Conservation (phyloP, 1,140 invertebrate species). For the Probaryconus sp. region DNA sequence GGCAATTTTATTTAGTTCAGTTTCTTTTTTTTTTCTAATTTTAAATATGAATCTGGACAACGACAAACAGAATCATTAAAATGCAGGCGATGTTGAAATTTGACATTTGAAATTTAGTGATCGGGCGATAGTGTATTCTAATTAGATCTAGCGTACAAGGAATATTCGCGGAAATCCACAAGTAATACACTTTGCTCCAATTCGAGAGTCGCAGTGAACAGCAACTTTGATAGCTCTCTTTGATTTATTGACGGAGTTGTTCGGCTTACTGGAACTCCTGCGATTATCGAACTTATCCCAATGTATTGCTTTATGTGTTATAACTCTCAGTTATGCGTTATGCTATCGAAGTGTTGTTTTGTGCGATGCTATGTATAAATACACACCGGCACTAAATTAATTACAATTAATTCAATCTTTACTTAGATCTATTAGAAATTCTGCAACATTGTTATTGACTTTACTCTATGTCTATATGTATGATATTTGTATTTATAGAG, state of each 20-base stretch:
- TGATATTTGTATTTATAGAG: conserved; percentile 9
- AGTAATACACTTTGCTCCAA: conserved; percentile 56
- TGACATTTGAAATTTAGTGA: conserved; percentile 43
- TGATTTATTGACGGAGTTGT: conserved; percentile 57
- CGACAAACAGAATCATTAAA: conserved; percentile 19
- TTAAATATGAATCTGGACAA: too few relatives aligned
- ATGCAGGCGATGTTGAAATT: conserved; percentile 17
- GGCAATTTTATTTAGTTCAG: too few relatives aligned
- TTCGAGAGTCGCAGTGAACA: conserved; percentile 45
- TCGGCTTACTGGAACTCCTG: conserved; percentile 23
- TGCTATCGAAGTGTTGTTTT: conserved; percentile 26
- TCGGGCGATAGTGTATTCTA: conserved; percentile 52
- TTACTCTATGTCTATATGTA: too few relatives aligned
- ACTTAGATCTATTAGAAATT: too few relatives aligned
- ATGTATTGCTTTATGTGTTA: conserved; percentile 49
- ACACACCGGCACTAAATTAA: conserved; percentile 21
- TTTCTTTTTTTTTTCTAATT: too few relatives aligned
- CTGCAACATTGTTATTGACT: too few relatives aligned
- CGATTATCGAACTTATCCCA: conserved; percentile 53
- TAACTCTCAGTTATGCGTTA: conserved; percentile 40
- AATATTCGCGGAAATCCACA: conserved; percentile 47
- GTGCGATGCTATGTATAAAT: conserved; percentile 21
- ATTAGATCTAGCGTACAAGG: conserved; percentile 54
- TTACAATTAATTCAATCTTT: not conserved
- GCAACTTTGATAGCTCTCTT: conserved; percentile 50